Conservation (phyloP, 2,113 vertebrate genomes). For the Xenopus borealis region DNA sequence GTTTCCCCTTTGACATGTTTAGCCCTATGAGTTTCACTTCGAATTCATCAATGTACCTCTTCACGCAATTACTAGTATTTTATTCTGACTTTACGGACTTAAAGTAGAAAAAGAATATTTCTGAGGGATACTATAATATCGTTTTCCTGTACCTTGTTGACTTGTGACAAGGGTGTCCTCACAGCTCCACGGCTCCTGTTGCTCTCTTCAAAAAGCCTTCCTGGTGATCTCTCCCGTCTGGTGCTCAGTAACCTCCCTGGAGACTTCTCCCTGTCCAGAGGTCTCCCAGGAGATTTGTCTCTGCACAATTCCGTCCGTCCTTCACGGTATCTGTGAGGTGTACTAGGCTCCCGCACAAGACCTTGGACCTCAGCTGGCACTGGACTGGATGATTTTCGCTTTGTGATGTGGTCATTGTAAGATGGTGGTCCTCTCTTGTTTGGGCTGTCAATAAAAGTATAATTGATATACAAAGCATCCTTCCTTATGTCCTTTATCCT, state of each 20-base stretch:
- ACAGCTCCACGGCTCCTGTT: constrained; percentile 81
- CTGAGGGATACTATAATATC: too few relatives aligned
- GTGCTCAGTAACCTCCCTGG: constrained; percentile 89
- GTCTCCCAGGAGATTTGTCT: constrained; percentile 93
- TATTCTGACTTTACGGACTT: too few relatives aligned
- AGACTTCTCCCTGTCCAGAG: constrained; percentile 91
- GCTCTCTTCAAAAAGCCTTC: constrained; percentile 84
- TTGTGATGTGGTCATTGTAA: constrained; percentile 97
- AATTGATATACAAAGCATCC: not conserved
- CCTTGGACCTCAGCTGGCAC: constrained; percentile 79
- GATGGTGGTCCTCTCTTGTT: constrained; percentile 96
- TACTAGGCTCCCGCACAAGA: constrained; percentile 92
- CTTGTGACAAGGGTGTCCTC: constrained; percentile 89
- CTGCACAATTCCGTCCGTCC: constrained; percentile 89
- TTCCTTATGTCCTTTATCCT: too few relatives aligned
- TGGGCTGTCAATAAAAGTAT: constrained; percentile 66
- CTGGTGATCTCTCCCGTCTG: constrained; percentile 87
- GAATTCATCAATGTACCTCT: too few relatives aligned
- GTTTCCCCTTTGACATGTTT: too few relatives aligned
- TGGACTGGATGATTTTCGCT: constrained; percentile 86
- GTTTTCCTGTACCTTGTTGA: constrained; percentile 82
- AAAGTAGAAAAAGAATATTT: too few relatives aligned
- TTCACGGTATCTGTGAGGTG: constrained; percentile 92
- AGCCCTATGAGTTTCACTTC: too few relatives aligned
- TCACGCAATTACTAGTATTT: too few relatives aligned